A percentile compares a stretch with the other conserved stretches of the same genome.
Evolutionary conservation across 2,113 vertebrate species (phyloP).

Genomic region (Heteronetta atricapilla): DNA sequence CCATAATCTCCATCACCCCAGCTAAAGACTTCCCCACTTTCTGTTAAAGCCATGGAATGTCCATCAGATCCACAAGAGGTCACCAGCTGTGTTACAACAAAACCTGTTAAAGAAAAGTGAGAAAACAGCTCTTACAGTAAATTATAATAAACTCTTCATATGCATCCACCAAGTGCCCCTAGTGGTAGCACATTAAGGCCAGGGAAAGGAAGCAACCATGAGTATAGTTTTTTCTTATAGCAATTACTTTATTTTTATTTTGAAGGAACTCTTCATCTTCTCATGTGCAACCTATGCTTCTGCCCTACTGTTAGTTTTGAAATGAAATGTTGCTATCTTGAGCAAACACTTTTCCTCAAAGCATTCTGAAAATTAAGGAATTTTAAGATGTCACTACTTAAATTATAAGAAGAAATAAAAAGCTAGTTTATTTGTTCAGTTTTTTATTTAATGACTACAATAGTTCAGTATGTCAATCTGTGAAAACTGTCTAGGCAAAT

Average conservation of each 20-base stretch:
- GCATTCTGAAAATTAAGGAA: not conserved
- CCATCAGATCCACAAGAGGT: conserved; percentile 87
- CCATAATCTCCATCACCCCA: conserved; percentile 88
- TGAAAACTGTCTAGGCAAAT: not conserved
- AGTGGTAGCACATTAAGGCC: not conserved
- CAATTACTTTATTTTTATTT: not conserved
- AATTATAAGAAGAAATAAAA: not conserved
- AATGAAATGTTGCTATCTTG: not conserved
- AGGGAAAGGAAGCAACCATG: not conserved
- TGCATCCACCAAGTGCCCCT: not conserved
- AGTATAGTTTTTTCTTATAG: not conserved
- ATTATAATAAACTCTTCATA: not conserved
- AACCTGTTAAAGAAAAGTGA: conserved; percentile 65
- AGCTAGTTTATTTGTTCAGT: not conserved
- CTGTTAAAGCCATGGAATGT: conserved; percentile 86
- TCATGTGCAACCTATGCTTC: not conserved
- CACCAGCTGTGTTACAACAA: conserved; percentile 86
- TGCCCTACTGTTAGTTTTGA: not conserved
- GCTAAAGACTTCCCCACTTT: conserved; percentile 86
- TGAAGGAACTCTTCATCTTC: not conserved
- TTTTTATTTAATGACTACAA: not conserved
- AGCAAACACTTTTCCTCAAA: not conserved
- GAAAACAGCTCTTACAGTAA: not conserved
- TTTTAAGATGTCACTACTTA: conserved; percentile 9
- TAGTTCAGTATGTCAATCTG: not conserved